These are phyloP conservation scores for Spinus olivaceus DNA, from an alignment of 2,797 vertebrate species.

Conservation along the genomic window DNA sequence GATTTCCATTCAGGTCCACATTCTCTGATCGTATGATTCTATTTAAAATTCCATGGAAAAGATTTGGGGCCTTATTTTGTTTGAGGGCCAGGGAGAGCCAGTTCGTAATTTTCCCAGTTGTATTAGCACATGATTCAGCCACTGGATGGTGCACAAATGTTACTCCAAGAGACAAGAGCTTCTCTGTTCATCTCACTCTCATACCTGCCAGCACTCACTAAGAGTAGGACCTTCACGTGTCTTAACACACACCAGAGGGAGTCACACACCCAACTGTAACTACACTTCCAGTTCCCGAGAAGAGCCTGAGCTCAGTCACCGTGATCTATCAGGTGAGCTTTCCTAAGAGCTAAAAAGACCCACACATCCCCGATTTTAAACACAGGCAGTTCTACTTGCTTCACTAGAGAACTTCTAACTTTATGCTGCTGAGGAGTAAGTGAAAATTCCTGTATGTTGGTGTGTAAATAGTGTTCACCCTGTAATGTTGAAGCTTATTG, in stretches of 20 bases:
- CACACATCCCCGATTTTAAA: not conserved
- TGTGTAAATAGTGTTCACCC: not conserved
- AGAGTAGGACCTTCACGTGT: not conserved
- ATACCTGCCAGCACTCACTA: not conserved
- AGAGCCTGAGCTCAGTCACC: not conserved
- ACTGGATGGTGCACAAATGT: constrained; percentile 10
- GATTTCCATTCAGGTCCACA: not conserved
- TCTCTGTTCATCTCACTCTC: not conserved
- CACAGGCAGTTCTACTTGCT: not conserved
- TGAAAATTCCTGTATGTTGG: not conserved
- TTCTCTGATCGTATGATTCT: not conserved
- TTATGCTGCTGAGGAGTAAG: not conserved
- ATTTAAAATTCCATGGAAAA: not conserved
- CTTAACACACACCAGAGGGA: not conserved
- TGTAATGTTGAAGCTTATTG: not conserved
- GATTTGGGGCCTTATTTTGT: not conserved
- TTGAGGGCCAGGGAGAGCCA: not conserved
- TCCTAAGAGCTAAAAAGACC: not conserved
- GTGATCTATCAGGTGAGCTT: not conserved
- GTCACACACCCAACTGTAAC: not conserved
- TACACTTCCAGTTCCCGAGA: not conserved
- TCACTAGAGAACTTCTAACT: not conserved
- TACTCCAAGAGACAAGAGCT: not conserved
- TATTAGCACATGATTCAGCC: not conserved
- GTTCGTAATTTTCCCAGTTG: not conserved